Evolutionary conservation across 2,113 vertebrate genomes (phyloP).

Genomic region (Gallinago jamesoni): DNA sequence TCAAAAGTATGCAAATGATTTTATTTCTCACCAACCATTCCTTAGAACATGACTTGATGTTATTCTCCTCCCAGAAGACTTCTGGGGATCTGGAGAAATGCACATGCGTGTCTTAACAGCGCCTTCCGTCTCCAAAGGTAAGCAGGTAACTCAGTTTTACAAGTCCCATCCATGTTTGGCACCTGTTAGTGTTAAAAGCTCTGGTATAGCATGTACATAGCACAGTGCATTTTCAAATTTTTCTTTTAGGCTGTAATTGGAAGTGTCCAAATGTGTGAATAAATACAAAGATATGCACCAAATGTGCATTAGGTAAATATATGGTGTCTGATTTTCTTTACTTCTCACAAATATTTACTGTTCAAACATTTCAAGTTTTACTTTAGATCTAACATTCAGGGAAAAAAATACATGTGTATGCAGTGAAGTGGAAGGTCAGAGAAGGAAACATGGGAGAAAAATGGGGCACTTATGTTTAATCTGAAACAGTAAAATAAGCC

Average conservation of each 20-base stretch:
- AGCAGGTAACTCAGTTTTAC: neutral
- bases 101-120: neutral
- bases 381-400: neutral
- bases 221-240: neutral
- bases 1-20: neutral
- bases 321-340: neutral
- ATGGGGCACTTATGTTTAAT: neutral
- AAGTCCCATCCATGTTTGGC: neutral
- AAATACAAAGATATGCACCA: neutral
- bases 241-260: neutral
- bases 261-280: neutral
- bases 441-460: neutral
- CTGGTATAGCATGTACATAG: neutral
- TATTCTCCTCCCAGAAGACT: neutral
- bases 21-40: neutral
- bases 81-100: neutral
- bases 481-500: neutral
- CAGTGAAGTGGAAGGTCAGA: neutral
- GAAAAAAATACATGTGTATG: neutral
- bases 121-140: neutral
- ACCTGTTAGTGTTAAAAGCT: neutral
- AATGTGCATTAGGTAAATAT: neutral
- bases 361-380: neutral
- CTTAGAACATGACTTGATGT: neutral
- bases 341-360: neutral